Conservation (phyloP, 2,113 vertebrate genomes). For the Formicarius rufipectus region DNA sequence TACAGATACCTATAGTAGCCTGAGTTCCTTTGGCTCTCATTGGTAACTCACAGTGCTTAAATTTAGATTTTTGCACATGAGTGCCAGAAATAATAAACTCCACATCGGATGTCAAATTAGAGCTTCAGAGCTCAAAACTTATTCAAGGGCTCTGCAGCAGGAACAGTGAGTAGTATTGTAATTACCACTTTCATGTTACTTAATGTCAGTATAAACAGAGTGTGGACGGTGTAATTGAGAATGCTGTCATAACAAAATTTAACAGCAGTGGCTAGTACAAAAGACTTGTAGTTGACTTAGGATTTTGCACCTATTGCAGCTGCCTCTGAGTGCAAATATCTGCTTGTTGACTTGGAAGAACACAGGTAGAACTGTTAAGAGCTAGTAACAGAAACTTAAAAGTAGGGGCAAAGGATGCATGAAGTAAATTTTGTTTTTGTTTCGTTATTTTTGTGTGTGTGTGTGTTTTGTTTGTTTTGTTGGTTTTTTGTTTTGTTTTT, state of each 20-base stretch:
- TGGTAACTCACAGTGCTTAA: background rate
- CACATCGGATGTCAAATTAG: background rate
- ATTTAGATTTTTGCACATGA: background rate
- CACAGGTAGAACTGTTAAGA: background rate
- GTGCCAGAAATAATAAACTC: constrained; percentile 1
- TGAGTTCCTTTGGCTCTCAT: background rate
- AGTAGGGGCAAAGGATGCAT: background rate
- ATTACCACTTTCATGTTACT: background rate
- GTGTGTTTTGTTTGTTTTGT: too few species aligned
- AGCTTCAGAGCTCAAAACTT: background rate
- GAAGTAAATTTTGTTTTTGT: background rate
- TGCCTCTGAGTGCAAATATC: background rate
- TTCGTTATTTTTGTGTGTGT: too few species aligned
- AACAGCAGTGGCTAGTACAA: background rate
- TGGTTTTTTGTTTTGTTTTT: too few species aligned
- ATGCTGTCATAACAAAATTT: background rate
- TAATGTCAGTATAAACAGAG: background rate
- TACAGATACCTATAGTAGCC: background rate
- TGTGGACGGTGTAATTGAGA: background rate
- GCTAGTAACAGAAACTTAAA: background rate
- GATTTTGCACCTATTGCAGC: background rate
- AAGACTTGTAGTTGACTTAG: background rate
- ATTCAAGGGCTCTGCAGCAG: background rate
- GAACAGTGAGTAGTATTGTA: background rate
- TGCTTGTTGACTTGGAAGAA: background rate